Evolutionary conservation across 2,797 vertebrate genomes (phyloP).

Genomic region (Cossypha heuglini): DNA sequence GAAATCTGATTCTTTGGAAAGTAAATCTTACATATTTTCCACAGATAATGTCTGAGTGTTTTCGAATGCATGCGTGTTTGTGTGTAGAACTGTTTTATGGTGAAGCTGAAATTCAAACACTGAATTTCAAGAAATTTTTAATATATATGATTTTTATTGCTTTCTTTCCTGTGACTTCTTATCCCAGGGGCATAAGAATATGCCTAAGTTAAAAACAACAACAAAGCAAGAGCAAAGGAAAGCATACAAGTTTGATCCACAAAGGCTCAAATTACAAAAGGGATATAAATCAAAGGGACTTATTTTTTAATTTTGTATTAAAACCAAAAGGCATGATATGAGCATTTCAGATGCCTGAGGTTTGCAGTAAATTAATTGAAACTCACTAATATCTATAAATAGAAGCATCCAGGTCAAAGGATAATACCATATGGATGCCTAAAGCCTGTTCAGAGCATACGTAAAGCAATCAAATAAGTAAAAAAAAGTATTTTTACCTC

Average conservation of each 20-base stretch:
- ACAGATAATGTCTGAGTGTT: neutral
- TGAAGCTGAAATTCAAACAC: neutral
- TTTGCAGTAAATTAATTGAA: neutral
- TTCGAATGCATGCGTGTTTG: rapidly evolving
- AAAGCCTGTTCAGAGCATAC: neutral
- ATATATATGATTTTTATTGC: neutral
- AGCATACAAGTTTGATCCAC: neutral
- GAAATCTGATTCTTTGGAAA: neutral
- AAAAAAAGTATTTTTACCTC: neutral
- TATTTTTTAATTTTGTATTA: neutral
- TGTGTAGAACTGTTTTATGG: neutral
- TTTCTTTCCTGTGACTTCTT: neutral
- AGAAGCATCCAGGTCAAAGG: neutral
- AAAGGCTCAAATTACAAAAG: neutral
- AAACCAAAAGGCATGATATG: neutral
- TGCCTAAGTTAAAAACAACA: neutral
- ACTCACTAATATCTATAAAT: neutral
- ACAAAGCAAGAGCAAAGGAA: neutral
- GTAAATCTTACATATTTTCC: neutral
- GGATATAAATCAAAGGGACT: neutral
- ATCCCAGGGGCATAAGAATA: neutral
- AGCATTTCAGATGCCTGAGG: neutral
- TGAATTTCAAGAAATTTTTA: neutral
- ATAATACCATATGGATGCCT: neutral
- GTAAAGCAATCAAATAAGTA: neutral